These are phyloP conservation scores for Erythrolamprus reginae DNA, from an alignment of 2,113 vertebrate genomes.

Conservation along the genomic window DNA sequence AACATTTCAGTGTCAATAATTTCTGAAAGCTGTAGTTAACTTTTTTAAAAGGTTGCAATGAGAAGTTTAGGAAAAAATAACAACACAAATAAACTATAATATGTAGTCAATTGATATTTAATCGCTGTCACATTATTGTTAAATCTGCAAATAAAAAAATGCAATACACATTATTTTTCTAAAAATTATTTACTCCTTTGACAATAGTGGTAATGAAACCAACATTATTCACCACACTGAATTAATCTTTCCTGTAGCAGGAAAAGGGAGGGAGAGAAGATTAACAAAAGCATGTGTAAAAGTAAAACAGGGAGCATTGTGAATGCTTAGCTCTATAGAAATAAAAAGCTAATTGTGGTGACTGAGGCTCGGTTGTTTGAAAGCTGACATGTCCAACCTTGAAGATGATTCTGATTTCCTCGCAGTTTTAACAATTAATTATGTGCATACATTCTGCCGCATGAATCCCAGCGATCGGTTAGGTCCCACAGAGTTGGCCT, in stretches of 20 bases:
- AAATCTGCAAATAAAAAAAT: not conserved
- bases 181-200: constrained; percentile 20
- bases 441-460: too few species aligned
- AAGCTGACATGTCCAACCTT: not conserved
- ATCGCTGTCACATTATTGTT: not conserved
- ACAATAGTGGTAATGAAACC: not conserved
- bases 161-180: not conserved
- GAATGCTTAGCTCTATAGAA: not conserved
- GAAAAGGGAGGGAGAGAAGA: not conserved
- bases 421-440: not conserved
- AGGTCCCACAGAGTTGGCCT: too few species aligned
- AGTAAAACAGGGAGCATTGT: not conserved
- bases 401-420: not conserved
- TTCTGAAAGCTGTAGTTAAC: not conserved
- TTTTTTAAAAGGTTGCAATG: constrained; percentile 2
- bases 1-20: not conserved
- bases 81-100: not conserved
- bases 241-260: not conserved
- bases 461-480: too few species aligned
- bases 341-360: not conserved
- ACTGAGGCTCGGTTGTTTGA: not conserved
- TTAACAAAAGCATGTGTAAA: not conserved
- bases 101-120: not conserved
- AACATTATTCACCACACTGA: not conserved
- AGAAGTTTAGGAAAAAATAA: constrained; percentile 18